These are phyloP conservation scores for Limnephilus auricula DNA, from an alignment of 2,888 invertebrate genomes.

Conservation along the genomic window DNA sequence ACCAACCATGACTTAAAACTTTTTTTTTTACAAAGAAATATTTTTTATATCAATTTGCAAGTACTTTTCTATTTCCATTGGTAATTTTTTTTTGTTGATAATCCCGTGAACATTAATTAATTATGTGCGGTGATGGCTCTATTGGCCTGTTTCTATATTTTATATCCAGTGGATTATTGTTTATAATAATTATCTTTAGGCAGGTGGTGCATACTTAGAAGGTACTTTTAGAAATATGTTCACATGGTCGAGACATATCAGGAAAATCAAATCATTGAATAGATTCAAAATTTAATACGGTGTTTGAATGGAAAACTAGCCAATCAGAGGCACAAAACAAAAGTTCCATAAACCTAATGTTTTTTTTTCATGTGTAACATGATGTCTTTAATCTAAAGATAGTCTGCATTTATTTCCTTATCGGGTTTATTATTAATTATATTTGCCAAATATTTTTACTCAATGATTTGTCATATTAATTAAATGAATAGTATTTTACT, in stretches of 20 bases:
- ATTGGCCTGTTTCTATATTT: background rate
- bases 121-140: background rate
- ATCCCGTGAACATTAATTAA: background rate
- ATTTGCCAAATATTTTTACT: background rate
- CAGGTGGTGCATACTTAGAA: background rate
- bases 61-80: background rate
- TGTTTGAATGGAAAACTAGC: background rate
- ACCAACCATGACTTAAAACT: background rate
- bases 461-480: background rate
- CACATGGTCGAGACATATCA: background rate
- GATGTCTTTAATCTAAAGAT: background rate
- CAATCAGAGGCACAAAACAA: background rate
- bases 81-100: background rate
- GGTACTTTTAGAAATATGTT: background rate
- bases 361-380: background rate
- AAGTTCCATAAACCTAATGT: background rate
- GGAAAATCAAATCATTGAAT: background rate
- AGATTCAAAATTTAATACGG: background rate
- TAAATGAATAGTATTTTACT: background rate
- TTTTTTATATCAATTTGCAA: background rate
- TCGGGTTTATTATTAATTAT: slow-evolving; percentile 2
- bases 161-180: background rate
- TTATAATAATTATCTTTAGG: background rate
- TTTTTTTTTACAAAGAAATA: too few relatives aligned
- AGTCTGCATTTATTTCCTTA: slow-evolving; percentile 2